Conservation (phyloP, 1,140 invertebrate genomes). For the Euwallacea fornicatus region DNA sequence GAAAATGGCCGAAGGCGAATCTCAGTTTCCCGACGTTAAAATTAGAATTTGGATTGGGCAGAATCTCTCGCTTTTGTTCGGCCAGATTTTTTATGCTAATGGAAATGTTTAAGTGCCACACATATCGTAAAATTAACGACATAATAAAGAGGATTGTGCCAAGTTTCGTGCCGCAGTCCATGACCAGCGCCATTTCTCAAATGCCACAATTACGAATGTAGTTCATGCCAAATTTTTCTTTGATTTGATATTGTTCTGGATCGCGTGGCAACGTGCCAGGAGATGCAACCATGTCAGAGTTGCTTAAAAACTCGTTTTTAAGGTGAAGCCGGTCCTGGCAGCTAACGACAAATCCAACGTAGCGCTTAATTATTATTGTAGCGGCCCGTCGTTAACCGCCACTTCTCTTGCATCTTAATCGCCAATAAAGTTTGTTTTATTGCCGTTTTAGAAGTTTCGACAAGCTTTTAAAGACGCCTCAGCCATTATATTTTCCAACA, state of each 20-base stretch:
- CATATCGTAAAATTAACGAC: constrained; percentile 10
- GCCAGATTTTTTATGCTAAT: not conserved
- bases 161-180: constrained; percentile 19
- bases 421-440: constrained; percentile 19
- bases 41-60: not conserved
- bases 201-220: constrained; percentile 20
- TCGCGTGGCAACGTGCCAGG: constrained; percentile 12
- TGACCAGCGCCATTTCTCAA: constrained; percentile 15
- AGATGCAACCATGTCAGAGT: not conserved
- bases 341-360: not conserved
- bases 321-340: not conserved
- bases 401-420: constrained; percentile 12
- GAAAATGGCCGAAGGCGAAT: not conserved
- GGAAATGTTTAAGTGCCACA: not conserved
- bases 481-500: not conserved
- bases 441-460: constrained; percentile 8
- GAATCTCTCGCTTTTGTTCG: not conserved
- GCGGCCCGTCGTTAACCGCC: not conserved
- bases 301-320: no score
- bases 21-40: not conserved
- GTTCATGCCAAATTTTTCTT: constrained; percentile 21
- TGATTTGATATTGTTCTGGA: constrained; percentile 2
- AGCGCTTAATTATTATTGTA: not conserved
- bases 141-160: constrained; percentile 3
- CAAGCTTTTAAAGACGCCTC: not conserved